These are phyloP conservation scores for Mormyrus iriodes DNA, from an alignment of 2,113 vertebrate genomes.

Conservation along the genomic window DNA sequence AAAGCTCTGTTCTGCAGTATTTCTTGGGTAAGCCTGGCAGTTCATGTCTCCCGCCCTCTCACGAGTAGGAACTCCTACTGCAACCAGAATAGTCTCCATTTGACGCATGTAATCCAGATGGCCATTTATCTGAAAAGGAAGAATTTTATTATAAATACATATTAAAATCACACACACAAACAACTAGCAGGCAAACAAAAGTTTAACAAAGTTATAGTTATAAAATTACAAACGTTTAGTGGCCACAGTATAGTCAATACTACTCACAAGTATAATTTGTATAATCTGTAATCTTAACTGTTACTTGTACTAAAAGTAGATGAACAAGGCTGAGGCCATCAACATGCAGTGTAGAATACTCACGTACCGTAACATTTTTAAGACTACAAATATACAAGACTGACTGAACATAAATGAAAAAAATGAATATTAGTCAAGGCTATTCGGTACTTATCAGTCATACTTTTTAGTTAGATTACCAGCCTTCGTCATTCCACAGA, in stretches of 20 bases:
- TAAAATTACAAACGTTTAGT: not conserved
- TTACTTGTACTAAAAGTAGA: not conserved
- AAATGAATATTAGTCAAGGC: not conserved
- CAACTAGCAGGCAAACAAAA: not conserved
- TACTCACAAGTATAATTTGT: not conserved
- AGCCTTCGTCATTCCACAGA: not conserved
- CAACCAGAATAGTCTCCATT: constrained; percentile 85
- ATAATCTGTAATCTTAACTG: not conserved
- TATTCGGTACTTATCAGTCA: not conserved
- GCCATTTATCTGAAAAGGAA: constrained; percentile 73
- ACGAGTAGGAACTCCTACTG: constrained; percentile 79
- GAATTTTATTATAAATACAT: not conserved
- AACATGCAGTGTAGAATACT: not conserved
- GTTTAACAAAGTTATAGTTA: not conserved
- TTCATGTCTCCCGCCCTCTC: constrained; percentile 55
- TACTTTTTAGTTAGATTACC: not conserved
- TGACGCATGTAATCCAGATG: constrained; percentile 96
- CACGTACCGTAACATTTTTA: not conserved
- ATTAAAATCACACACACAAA: not conserved
- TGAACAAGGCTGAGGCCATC: not conserved
- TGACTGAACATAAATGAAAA: not conserved
- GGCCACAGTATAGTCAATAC: not conserved
- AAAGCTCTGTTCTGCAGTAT: not conserved
- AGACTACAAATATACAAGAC: not conserved
- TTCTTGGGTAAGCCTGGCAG: constrained; percentile 31